Conservation (phyloP, 2,797 vertebrate species). For the Salmo trutta region DNA sequence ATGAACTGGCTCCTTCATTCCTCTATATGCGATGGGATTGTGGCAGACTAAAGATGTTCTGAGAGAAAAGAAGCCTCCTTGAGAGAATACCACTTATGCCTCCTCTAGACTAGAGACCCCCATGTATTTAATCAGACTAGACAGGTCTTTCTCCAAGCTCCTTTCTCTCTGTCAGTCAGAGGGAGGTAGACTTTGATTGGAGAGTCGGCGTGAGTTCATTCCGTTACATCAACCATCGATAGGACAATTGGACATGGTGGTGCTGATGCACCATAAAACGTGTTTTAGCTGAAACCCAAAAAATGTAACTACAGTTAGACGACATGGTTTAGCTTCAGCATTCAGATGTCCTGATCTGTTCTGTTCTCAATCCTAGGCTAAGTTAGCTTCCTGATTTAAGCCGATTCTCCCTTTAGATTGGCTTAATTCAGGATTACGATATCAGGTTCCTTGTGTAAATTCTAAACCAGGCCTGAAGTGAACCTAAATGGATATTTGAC, state of each 20-base stretch:
- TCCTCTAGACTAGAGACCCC: slow-evolving; percentile 35
- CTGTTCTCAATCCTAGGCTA: slow-evolving; percentile 12
- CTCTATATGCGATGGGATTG: slow-evolving; percentile 70
- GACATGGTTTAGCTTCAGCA: slow-evolving; percentile 58
- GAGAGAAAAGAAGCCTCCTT: slow-evolving; percentile 45
- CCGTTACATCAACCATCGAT: slow-evolving; percentile 31
- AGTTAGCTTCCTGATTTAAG: background rate
- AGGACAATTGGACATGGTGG: slow-evolving; percentile 54
- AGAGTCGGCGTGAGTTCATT: slow-evolving; percentile 35
- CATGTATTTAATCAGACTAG: slow-evolving; percentile 27
- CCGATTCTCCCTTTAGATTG: slow-evolving; percentile 40
- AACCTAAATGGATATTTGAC: slow-evolving; percentile 29
- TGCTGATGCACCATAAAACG: slow-evolving; percentile 47
- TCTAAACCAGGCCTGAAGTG: slow-evolving; percentile 37
- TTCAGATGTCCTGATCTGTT: slow-evolving; percentile 36
- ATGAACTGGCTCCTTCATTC: slow-evolving; percentile 37
- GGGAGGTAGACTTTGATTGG: slow-evolving; percentile 26
- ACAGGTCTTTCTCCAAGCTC: slow-evolving; percentile 33
- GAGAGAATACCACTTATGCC: slow-evolving; percentile 60
- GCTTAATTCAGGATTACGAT: slow-evolving; percentile 53
- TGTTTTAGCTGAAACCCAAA: slow-evolving; percentile 72
- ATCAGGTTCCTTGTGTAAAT: slow-evolving; percentile 42
- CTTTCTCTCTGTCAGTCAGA: slow-evolving; percentile 28
- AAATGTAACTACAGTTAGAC: slow-evolving; percentile 40
- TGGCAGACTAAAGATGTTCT: slow-evolving; percentile 68